Conservation (phyloP, 2,888 invertebrate species). For the Agonopterix alstromeriana region DNA sequence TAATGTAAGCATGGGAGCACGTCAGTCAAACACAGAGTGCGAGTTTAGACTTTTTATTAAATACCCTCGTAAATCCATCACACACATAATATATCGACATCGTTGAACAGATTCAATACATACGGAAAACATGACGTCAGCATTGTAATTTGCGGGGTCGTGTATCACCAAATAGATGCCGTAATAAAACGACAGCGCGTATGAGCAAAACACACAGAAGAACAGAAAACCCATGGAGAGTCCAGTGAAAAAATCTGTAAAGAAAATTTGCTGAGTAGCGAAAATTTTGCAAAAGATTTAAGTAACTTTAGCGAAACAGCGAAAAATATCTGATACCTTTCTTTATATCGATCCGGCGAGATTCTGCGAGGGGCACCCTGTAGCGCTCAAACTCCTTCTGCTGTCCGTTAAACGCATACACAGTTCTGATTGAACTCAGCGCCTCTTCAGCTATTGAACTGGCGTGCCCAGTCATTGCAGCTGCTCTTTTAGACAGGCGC, state of each 20-base stretch:
- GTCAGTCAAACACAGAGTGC: too few relatives aligned
- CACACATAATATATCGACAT: too few relatives aligned
- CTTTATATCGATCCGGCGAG: slow-evolving; percentile 81
- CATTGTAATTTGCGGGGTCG: slow-evolving; percentile 75
- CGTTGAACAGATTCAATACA: slow-evolving; percentile 43
- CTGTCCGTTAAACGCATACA: slow-evolving; percentile 87
- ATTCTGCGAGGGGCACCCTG: slow-evolving; percentile 74
- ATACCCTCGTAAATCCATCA: too few relatives aligned
- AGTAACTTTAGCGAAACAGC: too few relatives aligned
- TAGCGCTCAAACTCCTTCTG: slow-evolving; percentile 82
- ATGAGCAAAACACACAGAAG: slow-evolving; percentile 86
- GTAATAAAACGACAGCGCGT: slow-evolving; percentile 90
- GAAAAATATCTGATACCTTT: slow-evolving; percentile 52
- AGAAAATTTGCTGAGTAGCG: neutral
- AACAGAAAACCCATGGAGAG: slow-evolving; percentile 83
- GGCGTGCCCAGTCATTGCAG: slow-evolving; percentile 84
- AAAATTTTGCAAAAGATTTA: too few relatives aligned
- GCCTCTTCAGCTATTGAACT: slow-evolving; percentile 88
- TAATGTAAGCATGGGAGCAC: too few relatives aligned
- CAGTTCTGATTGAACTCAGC: slow-evolving; percentile 83
- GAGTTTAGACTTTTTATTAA: too few relatives aligned
- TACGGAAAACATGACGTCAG: slow-evolving; percentile 84
- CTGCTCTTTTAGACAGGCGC: slow-evolving; percentile 79
- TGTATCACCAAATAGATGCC: slow-evolving; percentile 81
- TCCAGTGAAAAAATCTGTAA: slow-evolving; percentile 78